Conservation (phyloP, 2,113 vertebrate species). For the Nicator chloris region DNA sequence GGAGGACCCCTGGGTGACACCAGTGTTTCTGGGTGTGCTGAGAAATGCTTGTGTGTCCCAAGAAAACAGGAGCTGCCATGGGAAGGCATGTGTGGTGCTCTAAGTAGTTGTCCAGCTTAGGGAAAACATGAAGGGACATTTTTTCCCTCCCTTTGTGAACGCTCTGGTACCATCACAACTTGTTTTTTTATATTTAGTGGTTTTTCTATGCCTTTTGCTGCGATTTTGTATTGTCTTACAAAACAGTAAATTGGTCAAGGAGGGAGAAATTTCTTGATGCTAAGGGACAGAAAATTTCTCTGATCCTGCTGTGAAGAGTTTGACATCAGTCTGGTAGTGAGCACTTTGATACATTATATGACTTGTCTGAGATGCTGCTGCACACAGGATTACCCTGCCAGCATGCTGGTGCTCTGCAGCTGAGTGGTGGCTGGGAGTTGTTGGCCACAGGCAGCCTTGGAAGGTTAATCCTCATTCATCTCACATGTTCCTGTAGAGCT, state of each 20-base stretch:
- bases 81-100: accelerated
- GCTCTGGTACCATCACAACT: not conserved
- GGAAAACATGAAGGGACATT: accelerated
- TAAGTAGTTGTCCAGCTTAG: not conserved
- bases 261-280: not conserved
- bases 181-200: not conserved
- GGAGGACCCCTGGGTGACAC: not conserved
- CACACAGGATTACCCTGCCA: accelerated
- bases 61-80: accelerated
- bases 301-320: not conserved
- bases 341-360: accelerated
- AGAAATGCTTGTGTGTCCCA: not conserved
- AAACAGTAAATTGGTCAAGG: not conserved
- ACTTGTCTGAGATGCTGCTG: not conserved
- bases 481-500: not conserved
- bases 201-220: not conserved
- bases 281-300: not conserved
- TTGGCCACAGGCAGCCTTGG: not conserved
- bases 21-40: not conserved
- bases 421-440: not conserved
- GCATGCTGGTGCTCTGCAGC: accelerated
- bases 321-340: not conserved
- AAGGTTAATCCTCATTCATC: not conserved
- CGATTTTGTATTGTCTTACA: not conserved
- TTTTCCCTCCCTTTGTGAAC: not conserved